A percentile compares a stretch with the other conserved stretches of the same genome.
Evolutionary conservation across 1,140 invertebrate species (phyloP).

Genomic region (Maniola jurtina): DNA sequence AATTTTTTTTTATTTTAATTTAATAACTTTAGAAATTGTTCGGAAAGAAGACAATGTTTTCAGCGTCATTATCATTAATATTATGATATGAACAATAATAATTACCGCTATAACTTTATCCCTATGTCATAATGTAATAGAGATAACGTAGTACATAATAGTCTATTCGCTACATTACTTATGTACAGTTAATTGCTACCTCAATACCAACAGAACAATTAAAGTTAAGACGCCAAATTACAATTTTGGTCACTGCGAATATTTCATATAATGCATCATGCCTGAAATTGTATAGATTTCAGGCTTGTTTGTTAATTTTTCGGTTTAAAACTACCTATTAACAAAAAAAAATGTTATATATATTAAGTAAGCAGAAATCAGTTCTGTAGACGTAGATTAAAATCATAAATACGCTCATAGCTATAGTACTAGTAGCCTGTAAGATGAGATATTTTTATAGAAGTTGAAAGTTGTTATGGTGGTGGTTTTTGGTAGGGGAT

Average conservation of each 20-base stretch:
- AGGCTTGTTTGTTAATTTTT: background rate
- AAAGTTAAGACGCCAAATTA: conserved; percentile 50
- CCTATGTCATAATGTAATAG: conserved; percentile 69
- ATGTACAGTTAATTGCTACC: conserved; percentile 56
- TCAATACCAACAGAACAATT: conserved; percentile 62
- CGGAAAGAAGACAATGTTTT: conserved; percentile 79
- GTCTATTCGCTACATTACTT: conserved; percentile 60
- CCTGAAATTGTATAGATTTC: conserved; percentile 14
- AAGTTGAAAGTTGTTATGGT: too few species aligned
- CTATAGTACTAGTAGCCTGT: too few species aligned
- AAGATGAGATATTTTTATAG: too few species aligned
- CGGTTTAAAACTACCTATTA: too few species aligned
- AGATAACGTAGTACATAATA: conserved; percentile 62
- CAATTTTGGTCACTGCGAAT: conserved; percentile 43
- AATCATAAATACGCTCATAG: too few species aligned
- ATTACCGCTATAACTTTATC: conserved; percentile 73
- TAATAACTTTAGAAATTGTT: conserved; percentile 81
- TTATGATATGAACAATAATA: conserved; percentile 80
- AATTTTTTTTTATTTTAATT: conserved; percentile 80
- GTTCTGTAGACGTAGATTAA: too few species aligned
- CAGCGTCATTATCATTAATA: conserved; percentile 73
- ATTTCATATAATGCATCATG: conserved; percentile 31
- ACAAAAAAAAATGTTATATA: too few species aligned
- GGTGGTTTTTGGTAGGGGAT: too few species aligned
- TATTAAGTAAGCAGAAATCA: too few species aligned